Conservation (phyloP, 2,888 invertebrate species). For the Ctena decussata region DNA sequence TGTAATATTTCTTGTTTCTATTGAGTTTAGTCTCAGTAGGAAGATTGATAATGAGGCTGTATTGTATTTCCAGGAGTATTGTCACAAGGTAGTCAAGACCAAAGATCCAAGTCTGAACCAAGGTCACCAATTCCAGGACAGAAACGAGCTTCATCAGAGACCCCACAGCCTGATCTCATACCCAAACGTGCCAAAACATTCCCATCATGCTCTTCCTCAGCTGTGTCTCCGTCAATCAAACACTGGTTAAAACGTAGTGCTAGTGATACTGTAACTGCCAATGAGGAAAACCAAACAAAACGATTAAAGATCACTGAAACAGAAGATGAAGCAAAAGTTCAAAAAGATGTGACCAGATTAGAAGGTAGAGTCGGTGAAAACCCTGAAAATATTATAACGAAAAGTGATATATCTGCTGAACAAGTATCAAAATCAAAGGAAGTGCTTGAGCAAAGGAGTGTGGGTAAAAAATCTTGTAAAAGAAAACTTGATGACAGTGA, state of each 20-base stretch:
- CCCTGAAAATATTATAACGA: not conserved
- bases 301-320: not conserved
- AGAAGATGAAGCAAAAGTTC: no score
- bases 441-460: not conserved
- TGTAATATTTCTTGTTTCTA: no score
- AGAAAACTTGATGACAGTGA: conserved; percentile 56
- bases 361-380: not conserved
- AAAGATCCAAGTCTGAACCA: not conserved
- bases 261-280: conserved; percentile 27
- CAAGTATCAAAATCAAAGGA: not conserved
- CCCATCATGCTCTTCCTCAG: conserved; percentile 7
- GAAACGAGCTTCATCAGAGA: conserved; percentile 45
- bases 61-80: not conserved
- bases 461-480: conserved; percentile 36
- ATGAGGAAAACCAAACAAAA: not conserved
- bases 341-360: no score
- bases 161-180: conserved; percentile 30
- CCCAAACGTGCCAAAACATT: conserved; percentile 53
- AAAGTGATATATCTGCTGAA: not conserved
- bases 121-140: not conserved
- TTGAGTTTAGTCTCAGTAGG: no score
- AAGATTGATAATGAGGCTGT: no score
- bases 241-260: conserved; percentile 68
- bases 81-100: not conserved
- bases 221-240: conserved; percentile 72